Conservation (phyloP, 1,140 invertebrate genomes). For the Thalassaphorura encarpata region DNA sequence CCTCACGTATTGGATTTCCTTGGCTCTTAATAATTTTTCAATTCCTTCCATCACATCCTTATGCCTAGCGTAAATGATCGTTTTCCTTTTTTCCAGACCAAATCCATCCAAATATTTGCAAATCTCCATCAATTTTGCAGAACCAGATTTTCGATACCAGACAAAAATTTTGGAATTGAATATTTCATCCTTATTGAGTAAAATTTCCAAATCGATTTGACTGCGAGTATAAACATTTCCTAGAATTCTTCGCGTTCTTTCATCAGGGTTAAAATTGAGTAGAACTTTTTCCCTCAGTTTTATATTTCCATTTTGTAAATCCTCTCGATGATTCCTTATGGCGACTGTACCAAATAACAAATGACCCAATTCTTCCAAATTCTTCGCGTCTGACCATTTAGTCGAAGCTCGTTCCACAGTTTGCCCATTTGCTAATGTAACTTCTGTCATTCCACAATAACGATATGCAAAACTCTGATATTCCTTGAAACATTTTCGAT, state of each 20-base stretch:
- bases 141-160: neutral
- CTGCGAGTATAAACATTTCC: neutral
- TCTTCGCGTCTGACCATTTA: neutral
- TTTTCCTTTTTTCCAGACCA: neutral
- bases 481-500: neutral
- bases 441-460: neutral
- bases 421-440: neutral
- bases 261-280: neutral
- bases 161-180: neutral
- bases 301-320: neutral
- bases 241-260: neutral
- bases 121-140: neutral
- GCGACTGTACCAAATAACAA: neutral
- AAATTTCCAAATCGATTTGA: neutral
- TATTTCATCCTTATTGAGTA: neutral
- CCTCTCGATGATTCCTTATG: neutral
- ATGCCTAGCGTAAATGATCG: neutral
- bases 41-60: neutral
- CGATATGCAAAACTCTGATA: neutral
- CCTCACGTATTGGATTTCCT: neutral
- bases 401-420: neutral
- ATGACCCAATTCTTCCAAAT: neutral
- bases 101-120: neutral
- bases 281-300: neutral
- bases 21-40: neutral